phyloP scores from a whole-genome alignment of 2,797 vertebrate species.

The Craterocephalus amniculus region DNA sequence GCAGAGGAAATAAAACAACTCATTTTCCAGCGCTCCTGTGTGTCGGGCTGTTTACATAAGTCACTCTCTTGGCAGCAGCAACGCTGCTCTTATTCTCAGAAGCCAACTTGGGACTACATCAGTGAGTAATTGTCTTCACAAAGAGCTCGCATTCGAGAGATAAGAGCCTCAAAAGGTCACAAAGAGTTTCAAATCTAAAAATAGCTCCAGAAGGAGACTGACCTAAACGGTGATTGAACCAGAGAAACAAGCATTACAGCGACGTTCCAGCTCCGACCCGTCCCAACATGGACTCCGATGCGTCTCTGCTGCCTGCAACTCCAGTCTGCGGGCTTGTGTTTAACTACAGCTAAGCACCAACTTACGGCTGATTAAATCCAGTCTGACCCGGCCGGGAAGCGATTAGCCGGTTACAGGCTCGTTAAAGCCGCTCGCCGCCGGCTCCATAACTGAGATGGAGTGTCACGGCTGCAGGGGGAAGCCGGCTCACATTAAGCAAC shows the following conservation, averaged over 20 bases:
- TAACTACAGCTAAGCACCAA: conserved; percentile 51
- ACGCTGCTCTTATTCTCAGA: conserved; percentile 51
- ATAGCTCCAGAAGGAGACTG: conserved; percentile 30
- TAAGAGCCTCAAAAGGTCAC: conserved; percentile 56
- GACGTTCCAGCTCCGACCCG: conserved; percentile 27
- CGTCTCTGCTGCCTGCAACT: conserved; percentile 42
- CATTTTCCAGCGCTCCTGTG: conserved; percentile 30
- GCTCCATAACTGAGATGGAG: conserved; percentile 37
- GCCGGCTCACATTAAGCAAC: conserved; percentile 48
- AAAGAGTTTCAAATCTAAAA: conserved; percentile 52
- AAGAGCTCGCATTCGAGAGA: conserved; percentile 38
- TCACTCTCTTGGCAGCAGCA: conserved; percentile 54
- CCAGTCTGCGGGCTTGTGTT: conserved; percentile 50
- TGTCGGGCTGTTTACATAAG: conserved; percentile 55
- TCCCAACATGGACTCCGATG: conserved; percentile 44
- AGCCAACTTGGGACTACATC: conserved; percentile 61
- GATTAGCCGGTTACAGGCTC: conserved; percentile 58
- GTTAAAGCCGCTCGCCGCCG: conserved; percentile 52
- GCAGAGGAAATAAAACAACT: conserved; percentile 22
- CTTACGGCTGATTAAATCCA: conserved; percentile 59
- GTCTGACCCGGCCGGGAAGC: conserved; percentile 62
- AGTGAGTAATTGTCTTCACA: conserved; percentile 63
- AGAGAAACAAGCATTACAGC: conserved; percentile 41
- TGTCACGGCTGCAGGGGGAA: conserved; percentile 33
- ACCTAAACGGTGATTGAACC: conserved; percentile 46